Conservation (phyloP, 2,888 invertebrate genomes). For the Autographa pulchrina region DNA sequence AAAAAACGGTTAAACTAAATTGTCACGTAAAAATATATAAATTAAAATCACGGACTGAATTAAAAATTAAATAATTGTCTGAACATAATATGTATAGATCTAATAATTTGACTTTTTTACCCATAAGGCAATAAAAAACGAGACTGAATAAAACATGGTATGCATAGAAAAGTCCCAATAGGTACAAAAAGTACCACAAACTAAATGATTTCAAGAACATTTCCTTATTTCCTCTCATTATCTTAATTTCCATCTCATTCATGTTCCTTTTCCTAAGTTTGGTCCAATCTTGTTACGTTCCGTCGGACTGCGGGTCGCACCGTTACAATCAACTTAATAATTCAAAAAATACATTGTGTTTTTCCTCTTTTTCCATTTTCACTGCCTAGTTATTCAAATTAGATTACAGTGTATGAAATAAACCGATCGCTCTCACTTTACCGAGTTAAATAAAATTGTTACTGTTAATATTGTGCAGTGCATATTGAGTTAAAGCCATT, state of each 20-base stretch:
- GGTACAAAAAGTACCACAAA: constrained; percentile 10
- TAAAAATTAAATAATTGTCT: not conserved
- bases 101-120: too few species aligned
- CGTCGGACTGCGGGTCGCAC: constrained; percentile 20
- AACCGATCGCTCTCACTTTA: not conserved
- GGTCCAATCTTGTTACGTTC: constrained; percentile 26
- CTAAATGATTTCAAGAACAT: constrained; percentile 19
- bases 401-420: not conserved
- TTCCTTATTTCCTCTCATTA: constrained; percentile 42
- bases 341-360: constrained; percentile 1
- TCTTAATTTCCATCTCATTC: constrained; percentile 40
- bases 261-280: constrained; percentile 30
- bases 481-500: constrained; percentile 4
- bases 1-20: not conserved
- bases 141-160: not conserved
- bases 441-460: not conserved
- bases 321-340: constrained; percentile 2
- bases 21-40: not conserved
- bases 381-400: not conserved
- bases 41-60: not conserved
- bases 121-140: not conserved
- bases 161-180: constrained; percentile 1
- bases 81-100: too few species aligned
- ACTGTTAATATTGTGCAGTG: not conserved
- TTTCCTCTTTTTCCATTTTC: not conserved